Percentiles rank a stretch among this genome's conserved stretches.
phyloP scores from a whole-genome alignment of 2,113 vertebrate species.

The Actinemys pallida region DNA sequence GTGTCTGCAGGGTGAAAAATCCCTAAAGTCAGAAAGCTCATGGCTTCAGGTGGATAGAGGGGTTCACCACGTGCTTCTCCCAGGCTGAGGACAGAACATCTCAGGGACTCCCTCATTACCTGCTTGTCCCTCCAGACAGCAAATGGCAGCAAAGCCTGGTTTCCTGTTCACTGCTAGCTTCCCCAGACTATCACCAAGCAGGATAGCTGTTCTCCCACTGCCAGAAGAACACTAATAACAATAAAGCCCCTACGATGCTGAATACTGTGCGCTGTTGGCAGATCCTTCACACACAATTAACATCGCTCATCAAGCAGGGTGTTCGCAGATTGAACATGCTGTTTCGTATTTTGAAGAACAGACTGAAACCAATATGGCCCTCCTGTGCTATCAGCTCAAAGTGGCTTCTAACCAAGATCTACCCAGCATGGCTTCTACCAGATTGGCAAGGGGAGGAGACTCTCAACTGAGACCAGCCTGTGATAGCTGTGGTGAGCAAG shows the following conservation, averaged over 20 bases:
- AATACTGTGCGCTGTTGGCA: slow-evolving; percentile 59
- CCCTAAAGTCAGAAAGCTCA: accelerated
- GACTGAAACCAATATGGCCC: slow-evolving; percentile 70
- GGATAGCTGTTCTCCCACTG: slow-evolving; percentile 50
- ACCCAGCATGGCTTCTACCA: background rate
- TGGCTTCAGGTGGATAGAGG: accelerated
- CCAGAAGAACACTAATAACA: slow-evolving; percentile 56
- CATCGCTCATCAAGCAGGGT: slow-evolving; percentile 61
- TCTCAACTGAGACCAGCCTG: accelerated
- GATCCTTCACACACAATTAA: slow-evolving; percentile 68
- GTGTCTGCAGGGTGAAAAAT: accelerated
- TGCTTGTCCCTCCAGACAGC: background rate
- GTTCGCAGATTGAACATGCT: slow-evolving; percentile 65
- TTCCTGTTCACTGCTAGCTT: background rate
- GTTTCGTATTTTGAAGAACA: slow-evolving; percentile 66
- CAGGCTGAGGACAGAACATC: background rate
- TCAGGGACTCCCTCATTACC: accelerated
- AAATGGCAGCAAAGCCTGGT: background rate
- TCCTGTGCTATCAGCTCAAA: slow-evolving; percentile 41
- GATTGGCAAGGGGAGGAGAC: background rate
- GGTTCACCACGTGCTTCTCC: background rate
- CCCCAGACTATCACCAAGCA: background rate
- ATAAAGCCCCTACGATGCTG: slow-evolving; percentile 22
- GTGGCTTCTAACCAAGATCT: slow-evolving; percentile 4
- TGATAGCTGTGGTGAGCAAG: accelerated